Evolutionary conservation across 2,797 vertebrate species (phyloP).

Genomic region (Pelodytes ibericus): DNA sequence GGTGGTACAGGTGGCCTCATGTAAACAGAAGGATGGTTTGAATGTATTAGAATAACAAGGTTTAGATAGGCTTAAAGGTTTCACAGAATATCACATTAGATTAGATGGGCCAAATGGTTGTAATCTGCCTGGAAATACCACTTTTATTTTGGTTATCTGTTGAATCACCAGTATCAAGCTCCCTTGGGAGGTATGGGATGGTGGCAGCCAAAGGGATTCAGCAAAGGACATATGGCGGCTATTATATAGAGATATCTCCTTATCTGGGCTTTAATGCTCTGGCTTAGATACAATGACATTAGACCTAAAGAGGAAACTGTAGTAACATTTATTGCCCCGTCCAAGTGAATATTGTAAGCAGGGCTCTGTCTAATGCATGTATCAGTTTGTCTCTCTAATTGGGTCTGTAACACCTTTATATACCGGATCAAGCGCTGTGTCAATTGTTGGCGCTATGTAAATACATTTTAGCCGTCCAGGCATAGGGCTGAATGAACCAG

Average conservation of each 20-base stretch:
- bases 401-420: too few species aligned
- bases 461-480: too few species aligned
- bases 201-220: not conserved
- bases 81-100: not conserved
- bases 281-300: too few species aligned
- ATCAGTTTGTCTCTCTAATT: too few species aligned
- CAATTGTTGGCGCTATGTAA: too few species aligned
- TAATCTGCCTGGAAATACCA: not conserved
- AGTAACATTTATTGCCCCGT: too few species aligned
- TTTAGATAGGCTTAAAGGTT: not conserved
- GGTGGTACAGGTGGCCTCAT: not conserved
- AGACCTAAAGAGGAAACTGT: too few species aligned
- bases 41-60: not conserved
- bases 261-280: not conserved
- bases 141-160: not conserved
- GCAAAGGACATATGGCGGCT: not conserved
- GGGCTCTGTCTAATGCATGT: too few species aligned
- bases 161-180: not conserved
- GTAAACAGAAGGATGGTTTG: not conserved
- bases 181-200: not conserved
- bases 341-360: too few species aligned
- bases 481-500: slow-evolving; percentile 4
- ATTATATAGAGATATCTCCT: not conserved
- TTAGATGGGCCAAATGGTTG: not conserved
- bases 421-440: too few species aligned